Base-by-base conservation (phyloP, 2,797 vertebrate species). In the Channa striata region DNA sequence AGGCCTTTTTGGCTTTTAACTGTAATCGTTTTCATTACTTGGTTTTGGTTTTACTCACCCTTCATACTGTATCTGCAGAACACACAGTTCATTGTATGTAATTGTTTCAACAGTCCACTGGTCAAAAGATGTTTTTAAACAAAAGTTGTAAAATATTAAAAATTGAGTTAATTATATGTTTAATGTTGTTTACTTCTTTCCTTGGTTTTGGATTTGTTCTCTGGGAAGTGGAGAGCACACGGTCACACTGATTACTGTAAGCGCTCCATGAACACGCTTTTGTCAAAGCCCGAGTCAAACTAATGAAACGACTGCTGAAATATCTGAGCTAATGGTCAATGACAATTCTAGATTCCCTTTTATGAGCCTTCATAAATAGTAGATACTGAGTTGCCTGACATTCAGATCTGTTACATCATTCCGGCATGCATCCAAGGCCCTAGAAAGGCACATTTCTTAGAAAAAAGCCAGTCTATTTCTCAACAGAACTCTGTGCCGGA, bases 391-490 rank as follows among this genome's bases (percentile, higher is more conserved):
- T 82, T 82, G 68, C 81, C 68, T 48, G 58, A 68, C 67, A 74
- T 46, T 64, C 52, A 72, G 79, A 77, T 74, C 48, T 53, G 52
- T 86, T 84, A 75, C 86, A 84, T 86, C 83, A 84, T 48, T 70
- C 73, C 68, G 72, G 82, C 56, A 66, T 58, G 68, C 57, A 74
- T 74, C 48, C 43, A 72, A 68, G 30, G 16, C 54, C 49, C 33
- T 2, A n/a, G 21, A 59, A 71, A 62, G 59, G 63, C 30, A 60
- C 53, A 61, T 16, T 11, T 49, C 44, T 82, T 37, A 53, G 47
- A 72, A 64, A 53, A 44, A 16, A 51, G 33, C 25, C 23, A 2
- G 21, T 17, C 34, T 37, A 60, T 83, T 68, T 58, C 4, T 8
- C 68, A 68, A 49, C 40, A 16, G 16, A 48, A n/a, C 14, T 65